These are phyloP conservation scores for Picathartes gymnocephalus DNA, from an alignment of 2,113 vertebrate genomes.

Conservation along the genomic window DNA sequence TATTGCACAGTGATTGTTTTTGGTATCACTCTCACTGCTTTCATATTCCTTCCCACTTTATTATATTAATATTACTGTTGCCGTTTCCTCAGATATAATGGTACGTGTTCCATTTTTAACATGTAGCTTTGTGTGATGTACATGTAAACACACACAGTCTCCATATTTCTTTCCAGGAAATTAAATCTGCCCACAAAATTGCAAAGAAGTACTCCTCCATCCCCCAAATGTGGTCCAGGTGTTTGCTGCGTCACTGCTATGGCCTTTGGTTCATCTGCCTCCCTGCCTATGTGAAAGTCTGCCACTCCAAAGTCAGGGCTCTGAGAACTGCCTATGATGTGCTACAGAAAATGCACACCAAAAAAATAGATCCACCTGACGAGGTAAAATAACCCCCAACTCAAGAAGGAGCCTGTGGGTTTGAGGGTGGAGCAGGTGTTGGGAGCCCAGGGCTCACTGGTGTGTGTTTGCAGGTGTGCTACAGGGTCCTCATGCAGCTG, in stretches of 20 bases:
- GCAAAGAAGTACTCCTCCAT: slow-evolving; percentile 92
- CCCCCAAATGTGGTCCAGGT: slow-evolving; percentile 98
- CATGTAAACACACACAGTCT: not conserved
- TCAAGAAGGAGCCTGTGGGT: rapidly evolving
- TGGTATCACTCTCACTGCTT: not conserved
- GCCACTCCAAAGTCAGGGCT: slow-evolving; percentile 94
- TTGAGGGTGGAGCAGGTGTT: not conserved
- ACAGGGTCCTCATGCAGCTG: slow-evolving; percentile 94
- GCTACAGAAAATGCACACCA: slow-evolving; percentile 92
- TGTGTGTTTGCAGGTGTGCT: slow-evolving; percentile 84
- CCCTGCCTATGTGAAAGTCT: slow-evolving; percentile 86
- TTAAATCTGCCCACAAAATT: slow-evolving; percentile 92
- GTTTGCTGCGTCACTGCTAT: slow-evolving; percentile 91
- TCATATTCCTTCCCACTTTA: not conserved
- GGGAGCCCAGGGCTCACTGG: not conserved
- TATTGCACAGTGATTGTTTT: not conserved
- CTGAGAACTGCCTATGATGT: slow-evolving; percentile 92
- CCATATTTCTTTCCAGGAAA: slow-evolving; percentile 79
- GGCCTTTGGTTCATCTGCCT: slow-evolving; percentile 99
- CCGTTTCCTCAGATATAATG: not conserved
- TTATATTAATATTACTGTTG: not conserved
- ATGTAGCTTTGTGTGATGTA: not conserved
- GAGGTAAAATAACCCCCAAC: slow-evolving; percentile 75
- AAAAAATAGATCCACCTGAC: slow-evolving; percentile 93
- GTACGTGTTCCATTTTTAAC: not conserved